Evolutionary conservation across 2,888 invertebrate genomes (phyloP).

Genomic region (Lasioglossum leucozonium): DNA sequence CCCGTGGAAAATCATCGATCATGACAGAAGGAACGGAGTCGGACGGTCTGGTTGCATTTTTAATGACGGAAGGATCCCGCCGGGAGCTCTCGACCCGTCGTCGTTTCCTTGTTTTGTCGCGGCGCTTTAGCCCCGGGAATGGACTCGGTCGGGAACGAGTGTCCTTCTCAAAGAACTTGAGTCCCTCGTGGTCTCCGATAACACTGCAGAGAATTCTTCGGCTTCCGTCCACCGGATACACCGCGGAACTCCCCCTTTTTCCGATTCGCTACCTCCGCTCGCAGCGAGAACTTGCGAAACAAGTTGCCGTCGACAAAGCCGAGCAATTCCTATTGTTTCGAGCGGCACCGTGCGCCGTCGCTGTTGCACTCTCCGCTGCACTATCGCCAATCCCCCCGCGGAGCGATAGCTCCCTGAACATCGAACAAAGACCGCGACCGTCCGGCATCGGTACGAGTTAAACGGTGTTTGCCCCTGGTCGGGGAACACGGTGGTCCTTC

Average conservation of each 20-base stretch:
- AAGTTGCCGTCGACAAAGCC: constrained; percentile 61
- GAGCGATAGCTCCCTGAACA: not conserved
- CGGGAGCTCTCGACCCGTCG: not conserved
- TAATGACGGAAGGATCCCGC: not conserved
- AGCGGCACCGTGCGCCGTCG: not conserved
- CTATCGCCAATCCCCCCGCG: not conserved
- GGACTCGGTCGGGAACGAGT: not conserved
- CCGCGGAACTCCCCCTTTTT: constrained; percentile 19
- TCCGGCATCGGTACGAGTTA: not conserved
- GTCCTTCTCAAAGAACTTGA: constrained; percentile 1
- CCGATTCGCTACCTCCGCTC: constrained; percentile 19
- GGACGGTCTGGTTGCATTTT: constrained; percentile 1
- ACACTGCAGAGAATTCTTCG: constrained; percentile 40
- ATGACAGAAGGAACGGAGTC: not conserved
- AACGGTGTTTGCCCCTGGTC: not conserved
- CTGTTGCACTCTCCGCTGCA: not conserved
- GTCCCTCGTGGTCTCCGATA: constrained; percentile 32
- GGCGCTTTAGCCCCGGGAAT: not conserved
- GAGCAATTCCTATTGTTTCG: constrained; percentile 62
- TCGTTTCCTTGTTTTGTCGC: not conserved
- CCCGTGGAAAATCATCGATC: not conserved
- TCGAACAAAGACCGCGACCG: not conserved
- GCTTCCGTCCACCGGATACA: constrained; percentile 17
- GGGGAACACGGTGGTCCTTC: not conserved
- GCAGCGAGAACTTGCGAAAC: constrained; percentile 53